Conservation (phyloP, 2,113 vertebrate species). For the Piliocolobus tephrosceles region DNA sequence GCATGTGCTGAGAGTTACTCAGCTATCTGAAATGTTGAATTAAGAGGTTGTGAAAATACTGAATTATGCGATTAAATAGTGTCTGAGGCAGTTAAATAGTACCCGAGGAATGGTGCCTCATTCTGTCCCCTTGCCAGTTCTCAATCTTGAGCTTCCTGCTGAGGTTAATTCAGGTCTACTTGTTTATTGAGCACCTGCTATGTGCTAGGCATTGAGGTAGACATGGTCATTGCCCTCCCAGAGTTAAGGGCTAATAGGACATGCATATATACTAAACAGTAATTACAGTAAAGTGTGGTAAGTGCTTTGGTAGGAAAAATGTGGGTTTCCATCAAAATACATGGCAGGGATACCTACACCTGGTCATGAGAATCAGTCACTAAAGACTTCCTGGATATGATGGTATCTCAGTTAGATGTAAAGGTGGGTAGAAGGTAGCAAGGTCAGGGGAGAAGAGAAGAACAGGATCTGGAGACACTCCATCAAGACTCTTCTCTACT, state of each 20-base stretch:
- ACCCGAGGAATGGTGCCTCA: not conserved
- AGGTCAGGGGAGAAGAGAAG: not conserved
- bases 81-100: not conserved
- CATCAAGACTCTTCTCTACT: not conserved
- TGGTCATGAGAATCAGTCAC: not conserved
- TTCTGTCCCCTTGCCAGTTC: not conserved
- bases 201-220: not conserved
- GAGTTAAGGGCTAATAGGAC: not conserved
- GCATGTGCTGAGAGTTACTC: not conserved
- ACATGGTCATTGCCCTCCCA: not conserved
- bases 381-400: not conserved
- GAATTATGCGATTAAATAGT: not conserved
- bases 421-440: not conserved
- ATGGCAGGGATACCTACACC: not conserved
- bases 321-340: not conserved
- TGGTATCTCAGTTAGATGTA: not conserved
- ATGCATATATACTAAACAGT: not conserved
- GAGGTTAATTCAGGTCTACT: not conserved
- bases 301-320: conserved; percentile 18
- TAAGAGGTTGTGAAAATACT: not conserved
- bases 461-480: not conserved
- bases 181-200: not conserved
- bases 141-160: not conserved
- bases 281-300: not conserved
- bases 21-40: not conserved